phyloP scores from a whole-genome alignment of 1,140 invertebrate genomes.

The Eciton burchellii region DNA sequence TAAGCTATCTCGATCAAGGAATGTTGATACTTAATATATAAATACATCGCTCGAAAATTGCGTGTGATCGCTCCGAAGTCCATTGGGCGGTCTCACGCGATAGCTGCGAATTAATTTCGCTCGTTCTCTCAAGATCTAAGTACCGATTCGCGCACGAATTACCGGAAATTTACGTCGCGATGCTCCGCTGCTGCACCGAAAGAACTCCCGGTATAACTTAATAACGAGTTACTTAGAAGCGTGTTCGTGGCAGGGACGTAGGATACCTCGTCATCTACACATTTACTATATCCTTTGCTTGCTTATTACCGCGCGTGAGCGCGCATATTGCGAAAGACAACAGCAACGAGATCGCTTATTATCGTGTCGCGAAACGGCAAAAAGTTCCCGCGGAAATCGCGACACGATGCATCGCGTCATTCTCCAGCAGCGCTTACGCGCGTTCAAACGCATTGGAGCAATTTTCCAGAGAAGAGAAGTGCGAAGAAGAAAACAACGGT shows the following conservation, averaged over 20 bases:
- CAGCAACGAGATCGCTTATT: no score
- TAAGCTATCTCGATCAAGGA: background rate
- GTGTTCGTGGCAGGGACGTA: no score
- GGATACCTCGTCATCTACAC: background rate
- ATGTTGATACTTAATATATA: background rate
- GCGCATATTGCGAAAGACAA: background rate
- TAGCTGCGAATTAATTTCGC: background rate
- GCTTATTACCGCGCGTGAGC: background rate
- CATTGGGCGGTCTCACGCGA: background rate
- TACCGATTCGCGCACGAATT: background rate
- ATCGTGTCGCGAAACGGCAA: background rate
- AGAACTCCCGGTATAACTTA: constrained; percentile 1
- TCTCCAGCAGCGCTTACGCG: background rate
- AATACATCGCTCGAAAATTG: no score
- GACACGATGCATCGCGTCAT: background rate
- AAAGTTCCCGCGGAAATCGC: background rate
- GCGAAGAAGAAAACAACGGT: background rate
- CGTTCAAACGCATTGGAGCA: background rate
- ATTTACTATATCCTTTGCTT: background rate
- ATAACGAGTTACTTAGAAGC: constrained; percentile 16
- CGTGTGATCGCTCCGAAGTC: background rate
- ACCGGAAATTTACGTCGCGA: background rate
- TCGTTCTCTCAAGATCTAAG: background rate
- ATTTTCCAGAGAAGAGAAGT: background rate
- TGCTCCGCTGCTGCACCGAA: background rate